Evolutionary conservation across 2,797 vertebrate genomes (phyloP).

Genomic region (Bradypus variegatus): DNA sequence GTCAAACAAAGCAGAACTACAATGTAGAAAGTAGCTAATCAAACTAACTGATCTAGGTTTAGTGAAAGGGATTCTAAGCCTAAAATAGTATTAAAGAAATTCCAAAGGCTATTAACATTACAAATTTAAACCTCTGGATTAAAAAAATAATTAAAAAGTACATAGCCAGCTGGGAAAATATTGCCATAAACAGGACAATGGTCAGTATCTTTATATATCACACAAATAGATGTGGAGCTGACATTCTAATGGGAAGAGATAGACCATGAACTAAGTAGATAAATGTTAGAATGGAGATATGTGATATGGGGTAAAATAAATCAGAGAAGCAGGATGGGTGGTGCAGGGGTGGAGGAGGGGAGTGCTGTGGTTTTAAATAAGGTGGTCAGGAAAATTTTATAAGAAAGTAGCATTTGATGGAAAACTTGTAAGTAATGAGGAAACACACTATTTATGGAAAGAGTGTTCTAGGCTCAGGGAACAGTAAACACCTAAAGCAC

Average conservation of each 20-base stretch:
- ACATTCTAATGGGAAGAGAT: background rate
- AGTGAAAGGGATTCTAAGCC: background rate
- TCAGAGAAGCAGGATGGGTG: background rate
- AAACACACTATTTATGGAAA: background rate
- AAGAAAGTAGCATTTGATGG: background rate
- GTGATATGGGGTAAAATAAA: background rate
- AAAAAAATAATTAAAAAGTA: background rate
- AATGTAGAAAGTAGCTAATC: background rate
- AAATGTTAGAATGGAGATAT: background rate
- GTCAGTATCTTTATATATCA: background rate
- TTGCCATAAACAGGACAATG: background rate
- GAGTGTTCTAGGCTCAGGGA: background rate
- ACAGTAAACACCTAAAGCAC: background rate
- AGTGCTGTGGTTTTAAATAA: background rate
- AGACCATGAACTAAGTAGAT: background rate
- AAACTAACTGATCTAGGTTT: background rate
- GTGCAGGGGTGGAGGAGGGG: too few relatives aligned
- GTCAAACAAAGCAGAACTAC: background rate
- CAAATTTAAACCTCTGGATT: background rate
- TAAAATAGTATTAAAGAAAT: conserved; percentile 4
- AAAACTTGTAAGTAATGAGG: background rate
- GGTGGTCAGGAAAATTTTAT: background rate
- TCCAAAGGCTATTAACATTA: background rate
- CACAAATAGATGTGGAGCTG: background rate
- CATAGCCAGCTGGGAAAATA: background rate